Evolutionary conservation across 2,888 invertebrate species (phyloP), one percentile per base, ranked within the genome.

Genomic region (Synergus laeviventris): DNA sequence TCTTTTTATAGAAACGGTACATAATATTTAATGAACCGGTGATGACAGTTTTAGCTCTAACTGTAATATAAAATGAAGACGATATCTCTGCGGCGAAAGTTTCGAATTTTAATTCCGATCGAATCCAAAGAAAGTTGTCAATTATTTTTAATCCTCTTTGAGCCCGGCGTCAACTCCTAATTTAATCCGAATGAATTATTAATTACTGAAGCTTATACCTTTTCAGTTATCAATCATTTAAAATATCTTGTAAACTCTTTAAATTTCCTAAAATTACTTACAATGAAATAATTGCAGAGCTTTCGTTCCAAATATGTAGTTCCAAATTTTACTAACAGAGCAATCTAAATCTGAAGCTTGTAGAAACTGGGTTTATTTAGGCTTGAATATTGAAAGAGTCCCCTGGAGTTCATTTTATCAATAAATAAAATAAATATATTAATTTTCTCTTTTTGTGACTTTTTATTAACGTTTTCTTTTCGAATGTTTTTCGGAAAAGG

Each of bases 401-500:
- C n/a, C n/a, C 8, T n/a, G 8, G 11, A 18, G 9, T 11, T 9
- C 18, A 18, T 18, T 54, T 18, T 18, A 18, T 54, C 2, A 18
- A 1, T 0, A 18, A 8, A 18, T 54, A 18, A 2, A 54, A 54
- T 54, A 8, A 9, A 2, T 9, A 54, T n/a, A 54, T 54, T 54
- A 54, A n/a, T 54, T 54, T 18, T 54, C 54, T 54, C n/a, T 39
- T 39, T n/a, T 3, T 8, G 9, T 18, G 18, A 18, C 2, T 54
- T 14, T 54, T 24, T n/a, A 36, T 2, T 54, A 18, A 56, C 11
- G 21, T 42, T 14, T 31, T 45, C n/a, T n/a, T 16, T 16, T 38
- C 2, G n/a, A 59, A 60, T 31, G 31, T 70, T 24, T 49, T 39
- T 59, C 42, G 64, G 73, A 45, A 2, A 79, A 91, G 91, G 86